Evolutionary conservation across 2,888 invertebrate genomes (phyloP), one percentile per base, ranked within the genome.

Genomic region (Eurytoma adleriae): DNA sequence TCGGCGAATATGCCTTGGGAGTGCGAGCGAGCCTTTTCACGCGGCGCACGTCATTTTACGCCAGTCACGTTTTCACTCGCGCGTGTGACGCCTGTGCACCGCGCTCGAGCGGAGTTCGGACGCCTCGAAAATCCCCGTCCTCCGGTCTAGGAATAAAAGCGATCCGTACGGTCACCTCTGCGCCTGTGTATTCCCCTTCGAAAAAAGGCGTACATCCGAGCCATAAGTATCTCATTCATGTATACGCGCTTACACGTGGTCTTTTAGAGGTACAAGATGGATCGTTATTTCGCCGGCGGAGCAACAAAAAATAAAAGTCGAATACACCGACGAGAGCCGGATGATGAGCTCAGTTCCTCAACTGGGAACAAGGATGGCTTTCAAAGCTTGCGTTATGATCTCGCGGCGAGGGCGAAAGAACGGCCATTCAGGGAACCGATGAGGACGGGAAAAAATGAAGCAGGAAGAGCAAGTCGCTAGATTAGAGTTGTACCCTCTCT

Each of bases 331-430:
- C 54, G 50, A 30, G 40, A 18, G 40, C 18, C 62, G 79, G 86
- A 88, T 86, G 88, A 87, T 75, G 80, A 80, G 84, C 77, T 78
- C 82, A 80, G 79, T 59, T 69, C 52, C 64, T 70, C 59, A 16
- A 74, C 72, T 83, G 82, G 40, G 87, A 86, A 89, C 89, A 89
- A 89, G 85, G 86, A 85, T 68, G 79, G 82, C 89, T 86, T 88
- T 89, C 87, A 87, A 40, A 85, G 67, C 83, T 72, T 52, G 67
- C 80, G 62, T 81, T 85, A 76, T 80, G 83, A 78, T 83, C 75
- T 50, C 27, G 16, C 18, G n/a, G 12, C 24, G n/a, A 56, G 56
- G 14, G 24, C 13, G 27, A 27, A 71, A 57, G 56, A 70, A 50
- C 52, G 30, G 54, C 13, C 67, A 61, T 78, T 71, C 71, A 71